Base-by-base conservation (phyloP, 2,113 vertebrate genomes). In the Albula goreensis region DNA sequence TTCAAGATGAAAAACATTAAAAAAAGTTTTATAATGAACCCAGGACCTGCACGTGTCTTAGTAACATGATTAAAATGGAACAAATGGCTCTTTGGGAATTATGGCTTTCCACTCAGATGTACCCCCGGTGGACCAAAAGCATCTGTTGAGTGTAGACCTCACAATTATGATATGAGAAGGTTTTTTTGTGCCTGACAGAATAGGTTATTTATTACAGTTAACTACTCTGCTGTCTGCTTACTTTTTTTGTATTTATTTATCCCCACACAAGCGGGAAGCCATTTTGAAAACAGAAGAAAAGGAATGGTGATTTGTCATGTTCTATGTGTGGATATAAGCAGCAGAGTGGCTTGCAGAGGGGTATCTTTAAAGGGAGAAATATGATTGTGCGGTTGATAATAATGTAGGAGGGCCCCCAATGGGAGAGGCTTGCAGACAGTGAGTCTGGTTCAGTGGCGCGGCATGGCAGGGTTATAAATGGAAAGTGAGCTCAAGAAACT, bases 51-150 rank as follows among this genome's bases (percentile, higher is more conserved):
- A 79, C 82, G 79, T 80, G 85, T 85, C 84, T 52, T 85, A 52
- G 89, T 60, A 80, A 86, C 78, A 86, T 78, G 77, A 49, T 81
- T 83, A 88, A 90, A 89, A 90, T 87, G 74, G 89, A 86, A 86
- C 89, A 89, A 84, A 60, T 50, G 22, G 56, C 78, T 89, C 83
- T 86, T n/a, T 50, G 90, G 88, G 90, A 87, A 49, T 80, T 5
- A 13, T 15, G 56, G 80, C 82, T 6, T 41, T 66, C 83, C 52
- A 86, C 60, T 85, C 78, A 52, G 83, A 85, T 90, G 87, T 80
- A 82, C 88, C 17, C 50, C 78, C 66, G 10, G 84, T 85, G 88
- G 85, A 86, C 85, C 66, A 66, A 86, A 87, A 83, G 17, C 83
- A 66, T 86, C 89, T 84, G 80, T 41, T 41, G 51, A 88, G 86